Conservation (phyloP, 2,113 vertebrate genomes). For the Morone chrysops region DNA sequence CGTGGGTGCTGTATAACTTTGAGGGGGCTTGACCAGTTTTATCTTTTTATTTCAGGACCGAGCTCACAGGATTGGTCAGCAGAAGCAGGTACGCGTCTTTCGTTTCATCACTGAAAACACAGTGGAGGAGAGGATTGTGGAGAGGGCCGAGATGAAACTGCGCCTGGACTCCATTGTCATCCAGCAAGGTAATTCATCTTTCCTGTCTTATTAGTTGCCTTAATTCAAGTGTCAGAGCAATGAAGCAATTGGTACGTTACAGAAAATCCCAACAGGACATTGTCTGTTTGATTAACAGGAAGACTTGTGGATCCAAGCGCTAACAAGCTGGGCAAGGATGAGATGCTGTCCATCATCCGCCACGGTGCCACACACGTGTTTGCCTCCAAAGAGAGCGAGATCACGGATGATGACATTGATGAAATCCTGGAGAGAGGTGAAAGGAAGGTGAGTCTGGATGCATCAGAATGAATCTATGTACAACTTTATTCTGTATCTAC, state of each 20-base stretch:
- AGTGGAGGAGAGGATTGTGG: constrained; percentile 97
- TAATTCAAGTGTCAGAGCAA: background rate
- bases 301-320: constrained; percentile 96
- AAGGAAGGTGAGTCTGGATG: constrained; percentile 87
- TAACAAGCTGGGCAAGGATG: constrained; percentile 98
- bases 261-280: background rate
- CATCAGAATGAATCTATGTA: background rate
- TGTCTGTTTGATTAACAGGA: constrained; percentile 80
- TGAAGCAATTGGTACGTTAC: background rate
- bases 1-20: background rate
- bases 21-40: background rate
- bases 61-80: constrained; percentile 97
- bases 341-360: constrained; percentile 99
- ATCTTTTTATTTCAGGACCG: constrained; percentile 87
- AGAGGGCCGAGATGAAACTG: constrained; percentile 98
- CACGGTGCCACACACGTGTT: constrained; percentile 98
- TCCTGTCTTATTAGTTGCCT: background rate
- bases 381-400: constrained; percentile 98
- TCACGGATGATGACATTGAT: constrained; percentile 97
- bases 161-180: constrained; percentile 98
- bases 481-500: background rate
- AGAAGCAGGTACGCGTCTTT: constrained; percentile 96
- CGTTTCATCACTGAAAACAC: constrained; percentile 99
- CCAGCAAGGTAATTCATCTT: constrained; percentile 89
- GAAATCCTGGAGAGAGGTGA: constrained; percentile 96